Percentiles rank a stretch among this genome's conserved stretches.
These are phyloP conservation scores for Eumerus sabulonum DNA, from an alignment of 2,888 invertebrate genomes.

Conservation along the genomic window DNA sequence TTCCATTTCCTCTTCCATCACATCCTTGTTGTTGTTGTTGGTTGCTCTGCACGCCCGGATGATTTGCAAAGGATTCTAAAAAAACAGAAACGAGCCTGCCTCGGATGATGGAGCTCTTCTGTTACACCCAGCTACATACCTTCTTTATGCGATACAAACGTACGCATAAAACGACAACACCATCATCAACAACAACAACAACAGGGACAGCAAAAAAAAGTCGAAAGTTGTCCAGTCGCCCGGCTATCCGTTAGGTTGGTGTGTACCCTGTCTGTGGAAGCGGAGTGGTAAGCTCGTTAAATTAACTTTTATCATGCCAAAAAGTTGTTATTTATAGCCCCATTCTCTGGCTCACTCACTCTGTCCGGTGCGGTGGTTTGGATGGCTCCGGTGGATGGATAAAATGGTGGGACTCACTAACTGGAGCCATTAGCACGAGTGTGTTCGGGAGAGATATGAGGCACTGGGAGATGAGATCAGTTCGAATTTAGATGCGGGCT, in stretches of 20 bases:
- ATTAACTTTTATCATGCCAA: slow-evolving; percentile 63
- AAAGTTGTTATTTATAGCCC: slow-evolving; percentile 64
- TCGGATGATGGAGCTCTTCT: slow-evolving; percentile 32
- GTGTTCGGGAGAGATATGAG: too few species aligned
- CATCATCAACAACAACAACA: too few species aligned
- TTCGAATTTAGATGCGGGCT: too few species aligned
- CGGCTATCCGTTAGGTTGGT: too few species aligned
- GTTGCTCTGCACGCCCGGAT: slow-evolving; percentile 9
- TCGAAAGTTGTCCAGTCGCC: too few species aligned
- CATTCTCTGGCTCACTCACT: neutral
- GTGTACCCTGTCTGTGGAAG: slow-evolving; percentile 25
- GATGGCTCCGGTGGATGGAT: slow-evolving; percentile 37
- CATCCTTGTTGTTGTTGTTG: slow-evolving; percentile 4
- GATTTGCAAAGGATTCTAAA: slow-evolving; percentile 37
- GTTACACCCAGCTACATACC: neutral
- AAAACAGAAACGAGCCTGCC: slow-evolving; percentile 16
- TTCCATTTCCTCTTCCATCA: slow-evolving; percentile 9
- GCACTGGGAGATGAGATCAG: too few species aligned
- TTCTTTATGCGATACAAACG: slow-evolving; percentile 27
- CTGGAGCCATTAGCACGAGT: slow-evolving; percentile 37
- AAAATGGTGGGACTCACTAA: slow-evolving; percentile 35
- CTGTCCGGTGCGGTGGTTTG: neutral
- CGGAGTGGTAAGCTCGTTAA: slow-evolving; percentile 54
- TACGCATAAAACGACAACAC: slow-evolving; percentile 36
- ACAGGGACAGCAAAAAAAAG: too few species aligned